Evolutionary conservation across 2,888 invertebrate species (phyloP).

Genomic region (Eutolmus rufibarbis): DNA sequence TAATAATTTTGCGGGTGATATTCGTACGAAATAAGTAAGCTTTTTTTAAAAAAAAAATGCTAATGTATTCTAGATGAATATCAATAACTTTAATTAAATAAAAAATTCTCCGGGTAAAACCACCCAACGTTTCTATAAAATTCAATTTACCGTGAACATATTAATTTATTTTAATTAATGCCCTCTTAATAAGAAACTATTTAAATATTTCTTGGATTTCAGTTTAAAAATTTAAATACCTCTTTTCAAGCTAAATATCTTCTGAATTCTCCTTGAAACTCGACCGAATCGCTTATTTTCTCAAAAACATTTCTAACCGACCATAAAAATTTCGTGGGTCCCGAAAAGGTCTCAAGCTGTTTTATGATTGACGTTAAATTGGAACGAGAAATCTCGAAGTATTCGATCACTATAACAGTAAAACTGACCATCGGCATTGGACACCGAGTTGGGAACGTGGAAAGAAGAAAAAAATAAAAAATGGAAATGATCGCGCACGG

Average conservation of each 20-base stretch:
- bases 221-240: neutral
- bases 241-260: neutral
- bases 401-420: constrained; percentile 14
- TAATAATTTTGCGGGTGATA: no score
- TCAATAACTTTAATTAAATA: neutral
- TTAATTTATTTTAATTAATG: neutral
- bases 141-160: neutral
- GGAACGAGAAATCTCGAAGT: constrained; percentile 5
- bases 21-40: no score
- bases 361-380: constrained; percentile 6
- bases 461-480: neutral
- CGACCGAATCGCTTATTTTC: neutral
- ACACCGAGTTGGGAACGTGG: neutral
- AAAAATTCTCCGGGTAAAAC: neutral
- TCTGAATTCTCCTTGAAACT: neutral
- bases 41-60: neutral
- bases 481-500: neutral
- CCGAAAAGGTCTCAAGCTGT: constrained; percentile 2
- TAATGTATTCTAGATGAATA: neutral
- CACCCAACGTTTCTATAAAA: neutral
- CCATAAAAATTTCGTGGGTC: neutral
- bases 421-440: neutral
- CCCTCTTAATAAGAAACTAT: neutral
- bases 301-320: neutral
- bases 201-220: neutral